Evolutionary conservation across 2,888 invertebrate species (phyloP).

Genomic region (Andricus quercusramuli): DNA sequence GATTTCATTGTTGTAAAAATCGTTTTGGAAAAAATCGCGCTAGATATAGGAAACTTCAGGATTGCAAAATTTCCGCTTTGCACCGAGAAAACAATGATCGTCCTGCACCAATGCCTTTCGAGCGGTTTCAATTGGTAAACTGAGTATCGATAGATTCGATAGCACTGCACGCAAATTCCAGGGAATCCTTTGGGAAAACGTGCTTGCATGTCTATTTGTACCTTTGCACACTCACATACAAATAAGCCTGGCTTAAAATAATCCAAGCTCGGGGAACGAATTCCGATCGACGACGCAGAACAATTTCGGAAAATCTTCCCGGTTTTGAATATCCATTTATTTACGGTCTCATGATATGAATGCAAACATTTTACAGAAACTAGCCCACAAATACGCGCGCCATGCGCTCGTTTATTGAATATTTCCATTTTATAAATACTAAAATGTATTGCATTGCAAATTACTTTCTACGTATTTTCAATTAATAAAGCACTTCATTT

Average conservation of each 20-base stretch:
- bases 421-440: too few relatives aligned
- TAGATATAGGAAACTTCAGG: too few relatives aligned
- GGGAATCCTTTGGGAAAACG: slow-evolving; percentile 38
- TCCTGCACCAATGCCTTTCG: slow-evolving; percentile 12
- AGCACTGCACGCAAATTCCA: slow-evolving; percentile 27
- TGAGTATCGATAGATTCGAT: slow-evolving; percentile 27
- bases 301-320: slow-evolving; percentile 31
- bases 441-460: too few relatives aligned
- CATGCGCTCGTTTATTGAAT: too few relatives aligned
- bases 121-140: slow-evolving; percentile 29
- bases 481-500: too few relatives aligned
- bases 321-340: slow-evolving; percentile 29
- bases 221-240: slow-evolving; percentile 6
- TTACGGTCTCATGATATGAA: neutral
- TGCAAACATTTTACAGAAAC: too few relatives aligned
- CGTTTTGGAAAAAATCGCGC: too few relatives aligned
- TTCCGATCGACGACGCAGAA: slow-evolving; percentile 26
- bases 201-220: slow-evolving; percentile 38
- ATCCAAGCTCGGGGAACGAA: slow-evolving; percentile 30
- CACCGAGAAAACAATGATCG: slow-evolving; percentile 30
- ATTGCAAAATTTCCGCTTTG: neutral
- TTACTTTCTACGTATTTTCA: too few relatives aligned
- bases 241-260: slow-evolving; percentile 29
- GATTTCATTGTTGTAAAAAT: too few relatives aligned
- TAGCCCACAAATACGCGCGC: too few relatives aligned